Conservation (phyloP, 2,888 invertebrate genomes). For the Sphinx pinastri region DNA sequence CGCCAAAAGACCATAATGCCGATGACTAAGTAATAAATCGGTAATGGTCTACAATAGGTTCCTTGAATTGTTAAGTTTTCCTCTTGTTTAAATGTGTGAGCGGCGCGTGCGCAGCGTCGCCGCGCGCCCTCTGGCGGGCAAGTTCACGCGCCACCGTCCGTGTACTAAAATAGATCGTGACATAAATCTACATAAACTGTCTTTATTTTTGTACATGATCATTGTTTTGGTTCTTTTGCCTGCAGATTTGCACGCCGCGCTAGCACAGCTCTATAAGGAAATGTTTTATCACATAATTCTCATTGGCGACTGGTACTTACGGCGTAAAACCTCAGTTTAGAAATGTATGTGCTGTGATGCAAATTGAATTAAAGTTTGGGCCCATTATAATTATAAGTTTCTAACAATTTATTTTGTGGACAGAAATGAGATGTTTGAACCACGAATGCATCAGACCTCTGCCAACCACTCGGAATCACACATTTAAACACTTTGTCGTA, state of each 20-base stretch:
- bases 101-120: constrained; percentile 50
- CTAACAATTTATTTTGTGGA: too few species aligned
- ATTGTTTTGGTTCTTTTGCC: constrained; percentile 51
- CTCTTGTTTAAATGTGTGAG: constrained; percentile 43
- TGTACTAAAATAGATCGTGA: constrained; percentile 75
- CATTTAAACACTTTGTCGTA: not conserved
- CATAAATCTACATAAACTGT: constrained; percentile 79
- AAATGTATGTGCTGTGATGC: too few species aligned
- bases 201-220: constrained; percentile 64
- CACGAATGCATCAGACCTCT: too few species aligned
- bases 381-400: too few species aligned
- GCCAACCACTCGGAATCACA: not conserved
- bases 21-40: constrained; percentile 42
- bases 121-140: constrained; percentile 59
- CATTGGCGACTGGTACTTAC: too few species aligned
- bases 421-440: too few species aligned
- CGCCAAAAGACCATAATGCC: constrained; percentile 36
- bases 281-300: constrained; percentile 7
- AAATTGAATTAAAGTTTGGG: too few species aligned
- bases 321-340: too few species aligned
- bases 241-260: constrained; percentile 9
- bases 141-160: constrained; percentile 67
- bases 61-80: constrained; percentile 48
- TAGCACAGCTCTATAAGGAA: constrained; percentile 14
- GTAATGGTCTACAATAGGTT: constrained; percentile 39